Evolutionary conservation across 2,888 invertebrate genomes (phyloP), one percentile per base, ranked within the genome.

Genomic region (Girardia tigrina): DNA sequence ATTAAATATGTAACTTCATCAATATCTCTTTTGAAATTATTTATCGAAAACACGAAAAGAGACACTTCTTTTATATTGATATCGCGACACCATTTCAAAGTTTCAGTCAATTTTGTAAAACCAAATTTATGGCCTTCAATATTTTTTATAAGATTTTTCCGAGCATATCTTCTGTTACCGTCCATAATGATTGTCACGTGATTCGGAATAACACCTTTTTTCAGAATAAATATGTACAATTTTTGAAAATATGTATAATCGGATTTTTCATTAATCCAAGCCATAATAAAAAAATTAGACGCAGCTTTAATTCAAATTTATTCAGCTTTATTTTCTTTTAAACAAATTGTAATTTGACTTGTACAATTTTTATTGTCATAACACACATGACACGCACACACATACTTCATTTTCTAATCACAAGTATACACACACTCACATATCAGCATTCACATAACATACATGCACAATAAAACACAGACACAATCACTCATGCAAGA

Each of bases 151-250:
- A 89, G 88, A 70, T 88, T 88, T 81, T 91, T 91, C 78, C 88
- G 89, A 0, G 97, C 97, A 85, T 88, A 98, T 75, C 97, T 87
- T 75, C 97, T 88, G 85, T 98, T 98, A 4, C 97, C 97, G 85
- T 98, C 97, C 95, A 98, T 97, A 78, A 98, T 97, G 82, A 98
- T 90, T 0, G 95, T 95, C 78, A 98, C 87, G 84, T 98, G 98
- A 78, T 88, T 88, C 0, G 97, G 97, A 77, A 95, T 86, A 29
- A 89, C 88, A 1, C 94, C 94, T 42, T 89, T 88, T 84, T 89
- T 90, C 26, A 93, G 85, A 8, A 94, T 86, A 73, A 26, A 69
- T 23, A 74, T 29, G 26, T 26, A 36, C 8, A 26, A 8, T 27
- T 42, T 1, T 74, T 74, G 74, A 14, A 42, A 26, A 36, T 42